Evolutionary conservation across 2,888 invertebrate genomes (phyloP), one percentile per base, ranked within the genome.

Genomic region (Epistrophe eligans): DNA sequence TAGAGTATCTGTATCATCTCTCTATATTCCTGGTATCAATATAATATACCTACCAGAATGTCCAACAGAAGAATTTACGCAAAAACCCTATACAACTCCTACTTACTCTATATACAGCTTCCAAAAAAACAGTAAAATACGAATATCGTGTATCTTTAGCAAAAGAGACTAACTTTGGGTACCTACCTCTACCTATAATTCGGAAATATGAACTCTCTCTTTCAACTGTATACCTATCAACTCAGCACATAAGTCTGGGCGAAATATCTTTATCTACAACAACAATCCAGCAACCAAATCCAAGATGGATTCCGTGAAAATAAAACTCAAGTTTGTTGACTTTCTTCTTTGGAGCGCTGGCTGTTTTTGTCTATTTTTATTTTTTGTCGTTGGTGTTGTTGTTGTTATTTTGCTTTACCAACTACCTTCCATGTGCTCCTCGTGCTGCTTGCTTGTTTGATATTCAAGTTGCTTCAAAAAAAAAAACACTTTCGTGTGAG

Each of bases 381-480:
- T 15, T 64, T 64, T 8, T 35, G 1, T 15, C 11, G 4, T 66
- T 9, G 0, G 11, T 11, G 0, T 50, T 50, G 4, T 10, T 24
- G n/a, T 8, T 17, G 3, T 52, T 13, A 2, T 52, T 19, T 52
- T 52, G 19, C 13, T 7, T 13, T 52, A 52, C 52, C 52, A 50
- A 35, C 19, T 17, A 17, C 8, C n/a, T 3, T 40, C 64, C 58
- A 48, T 64, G 24, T 64, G 64, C 70, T 80, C 15, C 19, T 11
- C 35, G 35, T 19, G 6, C 66, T 62, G 70, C 71, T 62, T 73
- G 71, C 67, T 81, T 81, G 72, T 85, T 81, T 85, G 81, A 72
- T 84, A 84, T 77, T 84, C 80, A 80, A 84, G 80, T 84, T 80
- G 84, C 81, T 81, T 73, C 48, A 66, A 60, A 84, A 72, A 24